These are phyloP conservation scores for Drosophila recens DNA, from an alignment of 2,888 invertebrate genomes.

Conservation along the genomic window DNA sequence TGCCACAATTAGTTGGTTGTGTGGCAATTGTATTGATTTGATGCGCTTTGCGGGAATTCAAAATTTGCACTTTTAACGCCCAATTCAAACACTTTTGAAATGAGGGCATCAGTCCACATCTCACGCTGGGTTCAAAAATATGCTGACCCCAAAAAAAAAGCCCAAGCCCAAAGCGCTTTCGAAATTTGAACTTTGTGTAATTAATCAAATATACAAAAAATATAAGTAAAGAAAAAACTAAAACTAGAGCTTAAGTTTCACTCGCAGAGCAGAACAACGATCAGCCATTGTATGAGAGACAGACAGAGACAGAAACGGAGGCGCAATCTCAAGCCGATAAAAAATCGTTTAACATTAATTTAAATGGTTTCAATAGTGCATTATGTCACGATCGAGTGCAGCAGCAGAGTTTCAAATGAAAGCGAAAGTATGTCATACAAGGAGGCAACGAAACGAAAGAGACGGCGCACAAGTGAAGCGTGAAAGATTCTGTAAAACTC, in stretches of 20 bases:
- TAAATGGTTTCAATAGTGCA: conserved; percentile 58
- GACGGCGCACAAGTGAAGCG: conserved; percentile 39
- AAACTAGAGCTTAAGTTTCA: conserved; percentile 65
- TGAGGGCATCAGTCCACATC: conserved; percentile 40
- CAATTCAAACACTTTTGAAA: conserved; percentile 17
- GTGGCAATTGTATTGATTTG: conserved; percentile 47
- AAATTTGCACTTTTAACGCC: conserved; percentile 55
- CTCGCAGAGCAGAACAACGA: conserved; percentile 42
- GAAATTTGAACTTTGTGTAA: conserved; percentile 59
- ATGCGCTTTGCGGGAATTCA: conserved; percentile 30
- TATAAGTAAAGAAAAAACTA: background rate
- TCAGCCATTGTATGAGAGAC: conserved; percentile 33
- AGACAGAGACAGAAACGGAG: background rate
- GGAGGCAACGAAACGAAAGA: background rate
- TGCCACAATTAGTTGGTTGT: conserved; percentile 18
- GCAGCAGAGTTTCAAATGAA: conserved; percentile 50
- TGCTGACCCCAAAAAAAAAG: conserved; percentile 31
- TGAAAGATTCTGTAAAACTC: conserved; percentile 56
- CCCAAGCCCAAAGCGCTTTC: conserved; percentile 39
- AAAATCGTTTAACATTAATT: conserved; percentile 77
- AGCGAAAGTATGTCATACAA: conserved; percentile 76
- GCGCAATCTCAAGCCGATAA: conserved; percentile 54
- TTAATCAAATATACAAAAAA: conserved; percentile 58
- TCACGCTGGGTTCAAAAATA: conserved; percentile 17
- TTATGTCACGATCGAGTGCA: conserved; percentile 76